Evolutionary conservation across 1,140 invertebrate species (phyloP).

Genomic region (Papilio polytes): DNA sequence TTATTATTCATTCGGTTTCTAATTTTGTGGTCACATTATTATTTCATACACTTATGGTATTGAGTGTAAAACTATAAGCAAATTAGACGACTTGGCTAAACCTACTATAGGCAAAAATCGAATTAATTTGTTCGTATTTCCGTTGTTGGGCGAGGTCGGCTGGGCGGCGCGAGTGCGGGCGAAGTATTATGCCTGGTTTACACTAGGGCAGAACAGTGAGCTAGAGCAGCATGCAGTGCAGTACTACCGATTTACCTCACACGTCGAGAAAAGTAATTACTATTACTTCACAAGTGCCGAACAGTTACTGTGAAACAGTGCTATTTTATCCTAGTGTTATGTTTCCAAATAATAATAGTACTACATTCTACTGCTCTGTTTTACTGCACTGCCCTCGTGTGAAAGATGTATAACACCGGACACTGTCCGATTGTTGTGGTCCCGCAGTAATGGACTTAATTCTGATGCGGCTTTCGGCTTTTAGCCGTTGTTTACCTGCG

Average conservation of each 20-base stretch:
- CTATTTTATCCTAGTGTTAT: too few relatives aligned
- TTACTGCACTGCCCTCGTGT: neutral
- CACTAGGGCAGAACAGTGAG: conserved; percentile 32
- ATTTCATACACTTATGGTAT: neutral
- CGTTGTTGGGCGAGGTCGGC: conserved; percentile 26
- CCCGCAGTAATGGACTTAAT: conserved; percentile 60
- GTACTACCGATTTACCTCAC: neutral
- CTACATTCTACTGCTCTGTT: neutral
- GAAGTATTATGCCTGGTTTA: conserved; percentile 54
- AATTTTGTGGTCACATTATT: too few relatives aligned
- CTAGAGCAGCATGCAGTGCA: neutral
- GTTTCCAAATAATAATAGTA: neutral
- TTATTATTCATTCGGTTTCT: too few relatives aligned
- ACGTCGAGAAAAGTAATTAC: neutral
- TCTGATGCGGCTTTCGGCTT: conserved; percentile 63
- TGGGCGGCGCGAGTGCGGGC: neutral
- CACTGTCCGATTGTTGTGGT: conserved; percentile 58
- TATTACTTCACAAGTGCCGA: neutral
- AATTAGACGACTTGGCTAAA: neutral
- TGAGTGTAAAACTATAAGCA: neutral
- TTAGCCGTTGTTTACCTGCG: conserved; percentile 60
- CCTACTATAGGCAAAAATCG: conserved; percentile 9
- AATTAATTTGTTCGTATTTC: conserved; percentile 33
- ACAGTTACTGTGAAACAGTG: neutral
- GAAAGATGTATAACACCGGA: conserved; percentile 53